Conservation (phyloP, 2,113 vertebrate species). For the Trichechus manatus region DNA sequence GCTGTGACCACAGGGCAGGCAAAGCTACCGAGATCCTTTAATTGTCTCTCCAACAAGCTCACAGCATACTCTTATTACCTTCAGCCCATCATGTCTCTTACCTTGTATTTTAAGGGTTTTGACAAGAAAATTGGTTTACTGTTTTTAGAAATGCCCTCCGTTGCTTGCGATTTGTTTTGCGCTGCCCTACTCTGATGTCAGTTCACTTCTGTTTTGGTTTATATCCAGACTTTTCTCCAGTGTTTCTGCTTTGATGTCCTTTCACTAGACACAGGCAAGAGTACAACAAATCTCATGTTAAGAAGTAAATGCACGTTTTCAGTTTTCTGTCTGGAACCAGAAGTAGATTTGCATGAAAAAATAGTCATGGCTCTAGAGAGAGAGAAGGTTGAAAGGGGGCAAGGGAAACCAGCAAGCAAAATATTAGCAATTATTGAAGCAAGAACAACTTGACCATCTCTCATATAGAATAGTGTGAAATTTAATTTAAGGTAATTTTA, state of each 20-base stretch:
- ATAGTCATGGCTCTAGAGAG: neutral
- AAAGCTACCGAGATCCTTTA: neutral
- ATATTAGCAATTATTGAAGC: neutral
- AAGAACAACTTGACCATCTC: neutral
- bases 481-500: conserved; percentile 29
- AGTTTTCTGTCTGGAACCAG: conserved; percentile 27
- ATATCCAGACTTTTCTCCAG: neutral
- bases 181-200: neutral
- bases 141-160: neutral
- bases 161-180: neutral
- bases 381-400: neutral
- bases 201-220: neutral
- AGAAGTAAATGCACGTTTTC: neutral
- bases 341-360: conserved; percentile 9
- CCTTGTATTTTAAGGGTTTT: neutral
- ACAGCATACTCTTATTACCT: neutral
- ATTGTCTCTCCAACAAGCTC: neutral
- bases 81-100: neutral
- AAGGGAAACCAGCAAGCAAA: conserved; percentile 1
- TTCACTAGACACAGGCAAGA: neutral
- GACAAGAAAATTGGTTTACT: neutral
- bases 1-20: neutral
- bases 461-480: neutral
- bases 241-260: neutral
- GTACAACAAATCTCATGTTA: neutral